phyloP scores from a whole-genome alignment of 2,888 invertebrate species.

The Aelia acuminata region DNA sequence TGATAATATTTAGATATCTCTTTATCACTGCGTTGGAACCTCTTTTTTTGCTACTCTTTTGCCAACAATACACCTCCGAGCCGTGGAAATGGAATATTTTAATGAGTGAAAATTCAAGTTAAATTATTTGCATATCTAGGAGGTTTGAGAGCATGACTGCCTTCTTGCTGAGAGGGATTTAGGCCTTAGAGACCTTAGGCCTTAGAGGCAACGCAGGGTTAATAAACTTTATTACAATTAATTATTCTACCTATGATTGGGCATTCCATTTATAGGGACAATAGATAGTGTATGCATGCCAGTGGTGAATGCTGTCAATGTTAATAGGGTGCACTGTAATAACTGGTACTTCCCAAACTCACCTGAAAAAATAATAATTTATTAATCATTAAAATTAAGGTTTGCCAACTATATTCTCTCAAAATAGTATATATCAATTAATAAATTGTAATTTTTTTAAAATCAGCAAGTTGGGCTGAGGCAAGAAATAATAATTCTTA shows the following conservation, averaged over 20 bases:
- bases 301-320: conserved; percentile 83
- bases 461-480: background rate
- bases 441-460: background rate
- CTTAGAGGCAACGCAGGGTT: no score
- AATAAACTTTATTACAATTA: background rate
- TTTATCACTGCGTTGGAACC: no score
- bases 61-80: no score
- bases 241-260: conserved; percentile 75
- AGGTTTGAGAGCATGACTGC: no score
- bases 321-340: conserved; percentile 83
- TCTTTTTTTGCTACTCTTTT: no score
- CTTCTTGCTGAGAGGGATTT: no score
- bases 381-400: background rate
- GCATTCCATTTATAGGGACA: conserved; percentile 85
- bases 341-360: conserved; percentile 88
- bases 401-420: background rate
- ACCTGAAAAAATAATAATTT: conserved; percentile 72
- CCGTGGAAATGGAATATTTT: no score
- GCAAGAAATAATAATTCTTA: no score
- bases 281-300: conserved; percentile 87
- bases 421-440: no score
- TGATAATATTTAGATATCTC: background rate
- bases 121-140: no score
- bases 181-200: no score
- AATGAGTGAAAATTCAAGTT: no score